Percentiles rank a stretch among this genome's conserved stretches.
Evolutionary conservation across 2,113 vertebrate species (phyloP).

Genomic region (Gymnarchus niloticus): DNA sequence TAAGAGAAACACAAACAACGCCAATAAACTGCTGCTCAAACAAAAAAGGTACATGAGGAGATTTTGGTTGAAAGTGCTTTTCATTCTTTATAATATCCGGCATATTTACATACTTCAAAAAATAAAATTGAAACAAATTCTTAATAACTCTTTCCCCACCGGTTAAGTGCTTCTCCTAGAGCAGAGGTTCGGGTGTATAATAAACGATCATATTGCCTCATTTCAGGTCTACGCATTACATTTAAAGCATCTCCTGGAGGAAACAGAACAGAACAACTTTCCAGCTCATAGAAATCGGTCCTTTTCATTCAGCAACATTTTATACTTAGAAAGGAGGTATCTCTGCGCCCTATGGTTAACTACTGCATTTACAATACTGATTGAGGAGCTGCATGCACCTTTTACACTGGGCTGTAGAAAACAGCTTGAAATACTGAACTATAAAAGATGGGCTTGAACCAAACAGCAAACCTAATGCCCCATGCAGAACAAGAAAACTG

Average conservation of each 20-base stretch:
- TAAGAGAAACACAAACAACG: neutral
- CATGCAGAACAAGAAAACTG: neutral
- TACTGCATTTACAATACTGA: neutral
- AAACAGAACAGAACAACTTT: neutral
- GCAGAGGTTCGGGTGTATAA: neutral
- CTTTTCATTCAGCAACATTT: neutral
- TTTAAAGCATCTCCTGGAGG: neutral
- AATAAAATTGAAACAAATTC: constrained; percentile 12
- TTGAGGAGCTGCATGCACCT: neutral
- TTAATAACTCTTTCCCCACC: neutral
- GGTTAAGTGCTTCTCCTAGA: neutral
- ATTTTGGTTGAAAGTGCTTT: constrained; percentile 15
- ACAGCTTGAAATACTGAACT: neutral
- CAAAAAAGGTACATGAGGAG: neutral
- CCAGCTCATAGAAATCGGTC: neutral
- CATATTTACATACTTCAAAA: constrained; percentile 14
- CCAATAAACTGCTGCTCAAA: neutral
- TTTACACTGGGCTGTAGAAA: neutral
- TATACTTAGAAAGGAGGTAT: neutral
- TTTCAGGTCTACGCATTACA: neutral
- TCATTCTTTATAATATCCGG: neutral
- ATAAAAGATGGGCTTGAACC: neutral
- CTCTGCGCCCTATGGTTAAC: neutral
- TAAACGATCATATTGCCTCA: neutral
- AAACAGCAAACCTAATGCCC: neutral